These are phyloP conservation scores for Ichneumoninae sp. DNA, from an alignment of 2,888 invertebrate species.

Conservation along the genomic window DNA sequence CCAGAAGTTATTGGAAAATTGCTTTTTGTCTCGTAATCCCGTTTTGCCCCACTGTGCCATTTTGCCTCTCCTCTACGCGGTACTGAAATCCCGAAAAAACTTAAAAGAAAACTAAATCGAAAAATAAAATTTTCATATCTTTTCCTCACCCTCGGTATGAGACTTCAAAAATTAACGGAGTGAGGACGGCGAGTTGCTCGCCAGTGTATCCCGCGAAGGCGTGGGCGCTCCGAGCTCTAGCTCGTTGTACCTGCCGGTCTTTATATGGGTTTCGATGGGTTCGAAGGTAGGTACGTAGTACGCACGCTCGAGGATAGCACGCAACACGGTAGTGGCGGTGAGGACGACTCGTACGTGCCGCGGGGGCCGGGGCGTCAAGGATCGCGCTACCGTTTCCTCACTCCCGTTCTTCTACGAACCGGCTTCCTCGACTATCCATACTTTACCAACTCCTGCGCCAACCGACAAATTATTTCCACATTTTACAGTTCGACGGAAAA, in stretches of 20 bases:
- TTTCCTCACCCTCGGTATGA: background rate
- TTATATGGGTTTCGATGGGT: slow-evolving; percentile 71
- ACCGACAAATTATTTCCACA: slow-evolving; percentile 18
- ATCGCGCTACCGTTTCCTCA: slow-evolving; percentile 65
- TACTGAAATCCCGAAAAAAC: too few species aligned
- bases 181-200: background rate
- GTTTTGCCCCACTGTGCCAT: too few species aligned
- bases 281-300: slow-evolving; percentile 59
- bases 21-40: too few species aligned
- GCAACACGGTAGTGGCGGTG: slow-evolving; percentile 43
- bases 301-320: slow-evolving; percentile 46
- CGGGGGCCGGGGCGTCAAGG: slow-evolving; percentile 60
- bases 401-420: slow-evolving; percentile 46
- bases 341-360: slow-evolving; percentile 52
- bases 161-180: background rate
- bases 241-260: slow-evolving; percentile 70
- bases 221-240: slow-evolving; percentile 65
- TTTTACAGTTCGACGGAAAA: slow-evolving; percentile 34
- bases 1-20: too few species aligned
- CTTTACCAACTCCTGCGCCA: slow-evolving; percentile 14
- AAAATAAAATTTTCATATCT: background rate
- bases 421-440: slow-evolving; percentile 40
- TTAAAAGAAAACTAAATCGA: background rate
- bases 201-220: slow-evolving; percentile 29
- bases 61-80: too few species aligned